Base-by-base conservation (phyloP, 2,113 vertebrate species). In the Corythornis cristatus region DNA sequence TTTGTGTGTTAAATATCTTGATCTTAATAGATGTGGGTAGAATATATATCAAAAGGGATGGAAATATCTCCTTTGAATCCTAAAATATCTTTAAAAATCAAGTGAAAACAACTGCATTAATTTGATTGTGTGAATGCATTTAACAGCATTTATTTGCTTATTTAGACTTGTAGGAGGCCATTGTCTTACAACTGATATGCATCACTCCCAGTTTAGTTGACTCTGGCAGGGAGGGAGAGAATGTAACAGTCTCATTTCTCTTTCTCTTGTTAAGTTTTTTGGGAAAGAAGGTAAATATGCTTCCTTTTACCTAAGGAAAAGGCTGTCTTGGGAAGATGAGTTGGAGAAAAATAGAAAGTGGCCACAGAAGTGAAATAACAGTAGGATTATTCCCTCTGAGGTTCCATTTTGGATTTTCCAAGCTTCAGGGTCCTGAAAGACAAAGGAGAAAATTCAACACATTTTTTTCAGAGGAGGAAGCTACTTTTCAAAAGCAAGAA, bases 1-100 rank as follows among this genome's bases (percentile, higher is more conserved):
- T 90, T 93, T 95, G 57, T 88, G 6, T 77, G 37, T 88, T 87
- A 93, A 87, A 54, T 85, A 85, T 15, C 11, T 43, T 83, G 15
- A 33, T 77, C 35, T 53, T 74, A 87, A 82, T 31, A 90, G 37
- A 64, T 50, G 19, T 54, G 50, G 20, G 23, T 73, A 88, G 71
- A 58, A 31, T 85, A 12, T 72, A 25, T 79, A 84, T 92, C 85
- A 35, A 85, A 92, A 58, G 64, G 23, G 18, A 61, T 66, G 26
- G 67, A 89, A 88, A 45, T 60, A 61, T 6, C 26, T 85, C 29
- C 51, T 64, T 70, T 40, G 51, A 85, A 82, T 93, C 87, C 74
- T 54, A 42, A 82, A 84, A 48, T 78, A 23, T 20, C 73, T 85
- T 88, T 35, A 62, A 48, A 87, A 82, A 18, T 81, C 37, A 56